Evolutionary conservation across 2,113 vertebrate genomes (phyloP).

Genomic region (Chlorocebus sabaeus): DNA sequence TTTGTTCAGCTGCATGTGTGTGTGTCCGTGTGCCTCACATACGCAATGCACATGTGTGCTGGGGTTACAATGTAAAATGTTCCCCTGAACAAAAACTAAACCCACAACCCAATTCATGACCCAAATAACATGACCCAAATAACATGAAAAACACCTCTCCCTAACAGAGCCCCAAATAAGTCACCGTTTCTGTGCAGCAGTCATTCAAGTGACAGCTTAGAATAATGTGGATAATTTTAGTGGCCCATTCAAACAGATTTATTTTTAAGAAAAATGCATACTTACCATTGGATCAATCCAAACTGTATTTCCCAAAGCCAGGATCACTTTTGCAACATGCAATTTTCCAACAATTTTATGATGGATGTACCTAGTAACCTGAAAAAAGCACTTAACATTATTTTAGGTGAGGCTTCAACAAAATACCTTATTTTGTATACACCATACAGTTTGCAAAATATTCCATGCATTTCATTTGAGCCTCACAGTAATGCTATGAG

Average conservation of each 20-base stretch:
- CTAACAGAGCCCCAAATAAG: neutral
- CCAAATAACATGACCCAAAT: neutral
- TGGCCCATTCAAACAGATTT: neutral
- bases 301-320: constrained; percentile 88
- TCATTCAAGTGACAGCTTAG: neutral
- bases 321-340: constrained; percentile 89
- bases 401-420: neutral
- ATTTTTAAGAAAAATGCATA: constrained; percentile 8
- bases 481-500: accelerated
- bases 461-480: neutral
- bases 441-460: neutral
- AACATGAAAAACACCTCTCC: neutral
- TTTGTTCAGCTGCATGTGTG: accelerated
- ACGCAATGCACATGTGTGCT: neutral
- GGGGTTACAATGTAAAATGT: neutral
- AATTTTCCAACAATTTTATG: constrained; percentile 88
- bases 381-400: neutral
- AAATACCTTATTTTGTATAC: neutral
- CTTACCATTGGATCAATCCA: constrained; percentile 95
- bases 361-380: constrained; percentile 90
- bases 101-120: neutral
- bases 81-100: neutral
- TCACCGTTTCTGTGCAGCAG: neutral
- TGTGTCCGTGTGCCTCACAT: neutral
- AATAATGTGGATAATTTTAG: neutral